Percentiles rank a stretch among this genome's conserved stretches.
These are phyloP conservation scores for Chrysemys picta DNA, from an alignment of 2,113 vertebrate genomes.

Conservation along the genomic window DNA sequence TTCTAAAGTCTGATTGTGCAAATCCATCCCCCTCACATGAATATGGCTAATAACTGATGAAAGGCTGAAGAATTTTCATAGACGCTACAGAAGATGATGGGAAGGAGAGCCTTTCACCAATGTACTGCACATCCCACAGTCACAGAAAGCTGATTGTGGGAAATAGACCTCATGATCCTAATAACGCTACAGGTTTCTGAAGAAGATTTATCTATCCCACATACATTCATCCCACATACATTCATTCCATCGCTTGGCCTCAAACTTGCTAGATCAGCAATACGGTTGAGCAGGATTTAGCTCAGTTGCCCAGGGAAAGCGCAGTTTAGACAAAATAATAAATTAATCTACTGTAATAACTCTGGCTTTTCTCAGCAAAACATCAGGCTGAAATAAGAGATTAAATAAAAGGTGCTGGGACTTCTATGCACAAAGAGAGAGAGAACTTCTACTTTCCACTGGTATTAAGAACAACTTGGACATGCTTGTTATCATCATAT, in stretches of 20 bases:
- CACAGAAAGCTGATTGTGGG: background rate
- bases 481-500: background rate
- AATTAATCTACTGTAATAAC: background rate
- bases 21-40: background rate
- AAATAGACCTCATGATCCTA: background rate
- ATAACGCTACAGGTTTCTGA: background rate
- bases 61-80: background rate
- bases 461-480: background rate
- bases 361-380: background rate
- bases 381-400: background rate
- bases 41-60: fast-evolving
- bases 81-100: background rate
- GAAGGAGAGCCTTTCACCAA: background rate
- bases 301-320: background rate
- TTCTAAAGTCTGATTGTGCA: background rate
- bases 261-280: background rate
- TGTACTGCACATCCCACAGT: background rate
- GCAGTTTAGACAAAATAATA: background rate
- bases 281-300: background rate
- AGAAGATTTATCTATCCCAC: fast-evolving
- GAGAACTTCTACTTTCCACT: background rate
- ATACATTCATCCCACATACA: background rate
- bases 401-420: background rate
- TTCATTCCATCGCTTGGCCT: background rate
- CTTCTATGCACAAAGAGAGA: conserved; percentile 6